These are phyloP conservation scores for Balearica regulorum DNA, from an alignment of 2,797 vertebrate species.

Conservation along the genomic window DNA sequence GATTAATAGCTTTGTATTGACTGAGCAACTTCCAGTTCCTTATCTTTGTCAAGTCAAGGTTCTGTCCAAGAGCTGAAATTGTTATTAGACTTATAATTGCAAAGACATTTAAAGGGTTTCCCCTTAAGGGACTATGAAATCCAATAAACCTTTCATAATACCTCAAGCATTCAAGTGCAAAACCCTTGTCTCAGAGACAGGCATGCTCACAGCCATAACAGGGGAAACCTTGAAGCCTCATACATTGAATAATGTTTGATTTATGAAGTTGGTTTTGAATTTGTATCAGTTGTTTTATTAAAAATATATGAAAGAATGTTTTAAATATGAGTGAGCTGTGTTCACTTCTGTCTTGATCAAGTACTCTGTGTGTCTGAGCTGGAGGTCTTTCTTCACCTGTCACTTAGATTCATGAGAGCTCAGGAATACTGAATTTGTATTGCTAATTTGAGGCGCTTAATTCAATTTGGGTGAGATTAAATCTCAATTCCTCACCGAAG, in stretches of 20 bases:
- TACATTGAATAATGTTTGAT: constrained; percentile 85
- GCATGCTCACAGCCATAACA: constrained; percentile 62
- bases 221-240: constrained; percentile 77
- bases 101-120: constrained; percentile 95
- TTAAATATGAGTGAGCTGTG: constrained; percentile 77
- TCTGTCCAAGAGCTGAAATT: constrained; percentile 85
- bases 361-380: constrained; percentile 40
- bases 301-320: constrained; percentile 85
- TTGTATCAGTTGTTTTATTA: constrained; percentile 88
- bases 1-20: constrained; percentile 94
- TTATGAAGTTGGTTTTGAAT: constrained; percentile 86
- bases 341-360: constrained; percentile 57
- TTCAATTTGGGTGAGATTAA: constrained; percentile 70
- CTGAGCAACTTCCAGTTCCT: constrained; percentile 90
- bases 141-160: constrained; percentile 96
- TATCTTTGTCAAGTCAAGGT: constrained; percentile 88
- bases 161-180: constrained; percentile 74
- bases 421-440: constrained; percentile 56
- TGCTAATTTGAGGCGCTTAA: constrained; percentile 70
- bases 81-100: constrained; percentile 99
- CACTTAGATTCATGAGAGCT: constrained; percentile 40
- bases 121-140: constrained; percentile 92
- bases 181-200: constrained; percentile 68
- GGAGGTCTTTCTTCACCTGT: constrained; percentile 35
- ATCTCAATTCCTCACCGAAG: constrained; percentile 55